Evolutionary conservation across 2,888 invertebrate genomes (phyloP), one percentile per base, ranked within the genome.

Genomic region (Plusia festucae): DNA sequence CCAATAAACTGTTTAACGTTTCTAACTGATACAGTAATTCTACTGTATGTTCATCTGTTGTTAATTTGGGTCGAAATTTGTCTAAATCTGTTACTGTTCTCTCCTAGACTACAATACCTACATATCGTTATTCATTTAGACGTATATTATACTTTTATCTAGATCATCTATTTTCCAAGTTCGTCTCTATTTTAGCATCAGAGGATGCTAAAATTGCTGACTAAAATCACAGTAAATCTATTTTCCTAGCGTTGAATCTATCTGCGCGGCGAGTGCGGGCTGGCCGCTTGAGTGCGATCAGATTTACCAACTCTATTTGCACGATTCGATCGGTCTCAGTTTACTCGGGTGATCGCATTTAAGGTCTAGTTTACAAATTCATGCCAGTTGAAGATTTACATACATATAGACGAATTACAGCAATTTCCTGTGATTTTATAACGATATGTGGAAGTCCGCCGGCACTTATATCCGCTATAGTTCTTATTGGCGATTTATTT

Each of bases 341-440:
- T 40, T 40, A n/a, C 40, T 6, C n/a, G n/a, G n/a, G 40, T n/a
- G 15, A n/a, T n/a, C 40, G 40, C 40, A n/a, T 40, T 40, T n/a
- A n/a, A 40, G 40, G 5, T n/a, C 40, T n/a, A 40, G n/a, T 40
- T 40, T 5, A 5, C 40, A n/a, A 40, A 40, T 40, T n/a, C 40
- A n/a, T 40, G 40, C 1, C n/a, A n/a, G n/a, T 7, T 5, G 1
- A 40, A n/a, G 40, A 40, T 40, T 40, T 40, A 40, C 40, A n/a
- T 40, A n/a, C 40, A n/a, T 40, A 40, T n/a, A n/a, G 40, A 40
- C n/a, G n/a, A n/a, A 40, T 40, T 40, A 40, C 40, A 1, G 5
- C 40, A 40, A n/a, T n/a, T n/a, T 40, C 40, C 40, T 40, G 40
- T 40, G n/a, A 40, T 40, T 40, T 40, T n/a, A 40, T 40, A 40